Evolutionary conservation across 2,888 invertebrate species (phyloP), one percentile per base, ranked within the genome.

Genomic region (Noctuana brunneofusca): DNA sequence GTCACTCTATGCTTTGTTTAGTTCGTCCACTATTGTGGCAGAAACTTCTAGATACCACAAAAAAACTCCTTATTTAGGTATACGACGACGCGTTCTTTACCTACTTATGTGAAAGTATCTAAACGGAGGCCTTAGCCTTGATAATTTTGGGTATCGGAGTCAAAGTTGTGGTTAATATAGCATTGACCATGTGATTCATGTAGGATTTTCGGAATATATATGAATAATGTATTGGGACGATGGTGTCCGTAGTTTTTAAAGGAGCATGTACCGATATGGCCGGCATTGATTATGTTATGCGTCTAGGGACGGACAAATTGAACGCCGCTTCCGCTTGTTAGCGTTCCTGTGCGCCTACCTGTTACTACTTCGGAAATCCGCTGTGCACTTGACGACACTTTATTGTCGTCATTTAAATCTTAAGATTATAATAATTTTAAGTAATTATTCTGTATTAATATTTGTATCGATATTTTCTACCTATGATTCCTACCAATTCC

Each of bases 271-370:
- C 27, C 50, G 27, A 41, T 58, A 58, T 50, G 30, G 24, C 8
- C 49, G 41, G 50, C 50, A 58, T 58, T 58, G 58, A 58, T 24
- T n/a, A n/a, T n/a, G n/a, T 58, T 50, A 48, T 35, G 50, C 50
- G 38, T 58, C 50, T 38, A 58, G 50, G 58, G 50, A 49, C 58
- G 24, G 35, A 58, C 50, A 50, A 50, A 58, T 58, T 50, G 58
- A 30, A 27, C 12, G 49, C 38, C 50, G 50, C 50, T 58, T 58
- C 58, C 58, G 58, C 41, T 27, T 50, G 32, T 48, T 16, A 20
- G n/a, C 57, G 46, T 56, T 58, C 50, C 58, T 50, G 58, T 35
- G 22, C 24, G 43, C 35, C 38, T 38, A 38, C 24, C 24, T 50
- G 6, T 27, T 38, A 35, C 58, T 58, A 27, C 38, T 58, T 58